Evolutionary conservation across 2,797 vertebrate genomes (phyloP).

Genomic region (Melanotaenia nigrans): DNA sequence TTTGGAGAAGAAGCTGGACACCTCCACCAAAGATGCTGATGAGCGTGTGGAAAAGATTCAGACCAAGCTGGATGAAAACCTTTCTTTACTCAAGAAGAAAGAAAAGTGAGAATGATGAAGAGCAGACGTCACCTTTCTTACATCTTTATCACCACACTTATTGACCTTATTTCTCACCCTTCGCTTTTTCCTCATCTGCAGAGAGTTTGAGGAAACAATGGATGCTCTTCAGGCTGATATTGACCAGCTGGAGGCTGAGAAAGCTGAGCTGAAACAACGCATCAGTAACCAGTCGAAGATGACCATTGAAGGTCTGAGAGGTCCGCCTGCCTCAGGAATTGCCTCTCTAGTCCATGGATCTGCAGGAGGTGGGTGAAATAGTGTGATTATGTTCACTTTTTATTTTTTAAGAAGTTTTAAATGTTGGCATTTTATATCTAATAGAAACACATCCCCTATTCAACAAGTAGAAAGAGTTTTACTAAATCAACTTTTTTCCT

Average conservation of each 20-base stretch:
- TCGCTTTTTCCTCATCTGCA: constrained; percentile 47
- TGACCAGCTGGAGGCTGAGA: constrained; percentile 96
- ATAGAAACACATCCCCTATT: background rate
- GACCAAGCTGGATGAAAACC: constrained; percentile 90
- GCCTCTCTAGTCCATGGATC: constrained; percentile 91
- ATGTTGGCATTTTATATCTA: background rate
- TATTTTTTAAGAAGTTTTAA: background rate
- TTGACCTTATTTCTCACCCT: background rate
- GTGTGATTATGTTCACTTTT: background rate
- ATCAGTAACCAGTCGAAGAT: constrained; percentile 92
- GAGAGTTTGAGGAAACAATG: constrained; percentile 99
- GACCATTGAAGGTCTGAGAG: constrained; percentile 89
- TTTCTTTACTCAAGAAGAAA: constrained; percentile 91
- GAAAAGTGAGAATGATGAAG: constrained; percentile 86
- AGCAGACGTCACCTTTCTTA: background rate
- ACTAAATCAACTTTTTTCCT: background rate
- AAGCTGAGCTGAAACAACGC: constrained; percentile 92
- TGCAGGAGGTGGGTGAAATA: constrained; percentile 87
- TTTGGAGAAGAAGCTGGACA: constrained; percentile 97
- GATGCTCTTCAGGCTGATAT: constrained; percentile 97
- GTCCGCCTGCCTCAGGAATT: constrained; percentile 85
- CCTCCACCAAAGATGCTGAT: constrained; percentile 92
- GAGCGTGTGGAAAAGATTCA: constrained; percentile 97
- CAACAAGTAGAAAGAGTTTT: background rate
- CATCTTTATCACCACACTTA: background rate